Evolutionary conservation across 2,113 vertebrate genomes (phyloP), one percentile per base, ranked within the genome.

Genomic region (Stegostoma tigrinum): DNA sequence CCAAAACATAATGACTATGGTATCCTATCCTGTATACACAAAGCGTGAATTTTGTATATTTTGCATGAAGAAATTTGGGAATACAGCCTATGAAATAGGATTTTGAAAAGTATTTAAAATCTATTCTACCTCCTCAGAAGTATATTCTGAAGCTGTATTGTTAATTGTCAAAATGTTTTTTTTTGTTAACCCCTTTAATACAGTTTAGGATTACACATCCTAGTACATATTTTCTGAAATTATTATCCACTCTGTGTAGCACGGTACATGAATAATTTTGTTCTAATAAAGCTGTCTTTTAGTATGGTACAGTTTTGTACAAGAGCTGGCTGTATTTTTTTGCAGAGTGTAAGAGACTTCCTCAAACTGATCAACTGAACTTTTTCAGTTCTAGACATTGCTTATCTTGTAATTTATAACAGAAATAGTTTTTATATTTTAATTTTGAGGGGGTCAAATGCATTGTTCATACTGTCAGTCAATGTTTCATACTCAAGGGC

Each of bases 381-480:
- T 72, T 72, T 72, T 72, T n/a, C 78, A 80, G 15, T 3, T 42
- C 15, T 17, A 17, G 78, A 80, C 78, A 38, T 80, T 80, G 78
- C 55, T 38, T 61, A 91, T 66, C 34, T 91, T 91, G 30, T 64
- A 17, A 30, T 66, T 91, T 55, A 34, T 89, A 55, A 61, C 66
- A 34, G 89, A 91, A 91, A 17, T n/a, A 68, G 78, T 15, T 80
- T 80, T 80, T 91, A 64, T n/a, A 19, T 91, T 91, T 91, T 64
- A 90, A 90, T 90, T 90, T 30, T 61, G 12, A 0, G 17, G 34
- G 55, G n/a, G 89, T 1, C 27, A 38, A 91, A 34, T 91, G 15
- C 30, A n/a, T 12, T 61, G 89, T n/a, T 90, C 61, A 14, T 64
- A 61, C 2, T 55, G 23, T 90, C n/a, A 91, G 38, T 91, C 30